Percentiles rank a stretch among this genome's conserved stretches.
phyloP scores from a whole-genome alignment of 1,140 invertebrate genomes.

The Trichogramma pretiosum region DNA sequence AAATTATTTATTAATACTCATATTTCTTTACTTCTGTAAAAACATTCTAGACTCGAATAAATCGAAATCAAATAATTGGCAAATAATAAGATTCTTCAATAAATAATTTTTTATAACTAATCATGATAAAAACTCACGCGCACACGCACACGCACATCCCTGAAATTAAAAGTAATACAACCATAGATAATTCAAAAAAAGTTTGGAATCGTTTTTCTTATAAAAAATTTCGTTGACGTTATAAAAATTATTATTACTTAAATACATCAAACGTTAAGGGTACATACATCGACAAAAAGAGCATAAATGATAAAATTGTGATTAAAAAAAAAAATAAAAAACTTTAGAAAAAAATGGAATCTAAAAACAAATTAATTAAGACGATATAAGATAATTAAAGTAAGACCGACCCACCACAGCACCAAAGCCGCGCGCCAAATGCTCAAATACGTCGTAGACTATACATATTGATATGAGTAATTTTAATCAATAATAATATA shows the following conservation, averaged over 20 bases:
- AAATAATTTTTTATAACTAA: too few species aligned
- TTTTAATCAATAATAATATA: too few species aligned
- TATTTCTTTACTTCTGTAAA: too few species aligned
- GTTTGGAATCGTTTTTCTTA: too few species aligned
- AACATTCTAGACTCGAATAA: too few species aligned
- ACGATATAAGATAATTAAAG: conserved; percentile 2
- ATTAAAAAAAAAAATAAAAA: conserved; percentile 4
- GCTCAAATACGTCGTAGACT: conserved; percentile 37
- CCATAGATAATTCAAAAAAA: too few species aligned
- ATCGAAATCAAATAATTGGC: not conserved
- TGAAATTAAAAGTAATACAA: not conserved
- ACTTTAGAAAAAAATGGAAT: not conserved
- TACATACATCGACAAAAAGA: conserved; percentile 2
- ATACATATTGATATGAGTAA: too few species aligned
- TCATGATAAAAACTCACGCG: conserved; percentile 1
- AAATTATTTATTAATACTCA: too few species aligned
- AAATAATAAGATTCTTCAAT: too few species aligned
- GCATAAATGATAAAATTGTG: too few species aligned
- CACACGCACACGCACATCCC: conserved; percentile 12
- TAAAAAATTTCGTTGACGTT: too few species aligned
- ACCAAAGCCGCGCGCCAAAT: conserved; percentile 34
- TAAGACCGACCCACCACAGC: conserved; percentile 14
- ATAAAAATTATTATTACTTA: conserved; percentile 9
- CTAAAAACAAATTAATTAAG: not conserved
- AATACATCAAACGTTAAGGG: conserved; percentile 6